These are phyloP conservation scores for Pachyseris speciosa DNA, from an alignment of 64 coral and sea anemone genomes.

Conservation along the genomic window DNA sequence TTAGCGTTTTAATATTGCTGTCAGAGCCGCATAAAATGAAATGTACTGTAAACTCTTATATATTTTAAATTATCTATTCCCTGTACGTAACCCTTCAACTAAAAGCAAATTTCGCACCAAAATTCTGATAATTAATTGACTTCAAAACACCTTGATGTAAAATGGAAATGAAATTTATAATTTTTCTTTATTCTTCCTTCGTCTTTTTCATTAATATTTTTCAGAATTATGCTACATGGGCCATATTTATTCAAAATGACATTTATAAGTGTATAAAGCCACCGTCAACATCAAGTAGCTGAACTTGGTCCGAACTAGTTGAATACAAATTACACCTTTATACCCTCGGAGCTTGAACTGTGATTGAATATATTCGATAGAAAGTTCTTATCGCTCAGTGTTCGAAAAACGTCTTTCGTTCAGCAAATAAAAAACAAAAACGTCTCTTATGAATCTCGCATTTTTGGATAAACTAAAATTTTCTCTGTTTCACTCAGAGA, in stretches of 20 bases:
- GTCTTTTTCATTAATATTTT: not conserved
- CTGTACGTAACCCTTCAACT: not conserved
- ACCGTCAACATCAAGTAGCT: not conserved
- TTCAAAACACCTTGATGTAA: not conserved
- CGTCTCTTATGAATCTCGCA: not conserved
- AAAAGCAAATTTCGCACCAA: constrained; percentile 21
- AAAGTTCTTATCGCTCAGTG: too few species aligned
- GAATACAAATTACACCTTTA: not conserved
- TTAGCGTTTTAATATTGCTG: not conserved
- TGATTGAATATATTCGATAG: too few species aligned
- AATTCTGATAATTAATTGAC: constrained; percentile 8
- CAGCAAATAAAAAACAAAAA: too few species aligned
- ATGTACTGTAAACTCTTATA: not conserved
- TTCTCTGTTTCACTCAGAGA: not conserved
- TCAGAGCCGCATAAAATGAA: not conserved
- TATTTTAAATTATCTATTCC: not conserved
- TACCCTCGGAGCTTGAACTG: not conserved
- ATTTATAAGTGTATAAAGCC: not conserved
- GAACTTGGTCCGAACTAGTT: not conserved
- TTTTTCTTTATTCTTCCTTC: not conserved
- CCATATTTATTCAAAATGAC: not conserved
- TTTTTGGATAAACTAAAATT: not conserved
- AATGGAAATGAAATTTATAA: not conserved
- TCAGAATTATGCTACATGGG: not conserved
- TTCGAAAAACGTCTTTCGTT: too few species aligned